These are phyloP conservation scores for Eupithecia exiguata DNA, from an alignment of 2,888 invertebrate species.

Conservation along the genomic window DNA sequence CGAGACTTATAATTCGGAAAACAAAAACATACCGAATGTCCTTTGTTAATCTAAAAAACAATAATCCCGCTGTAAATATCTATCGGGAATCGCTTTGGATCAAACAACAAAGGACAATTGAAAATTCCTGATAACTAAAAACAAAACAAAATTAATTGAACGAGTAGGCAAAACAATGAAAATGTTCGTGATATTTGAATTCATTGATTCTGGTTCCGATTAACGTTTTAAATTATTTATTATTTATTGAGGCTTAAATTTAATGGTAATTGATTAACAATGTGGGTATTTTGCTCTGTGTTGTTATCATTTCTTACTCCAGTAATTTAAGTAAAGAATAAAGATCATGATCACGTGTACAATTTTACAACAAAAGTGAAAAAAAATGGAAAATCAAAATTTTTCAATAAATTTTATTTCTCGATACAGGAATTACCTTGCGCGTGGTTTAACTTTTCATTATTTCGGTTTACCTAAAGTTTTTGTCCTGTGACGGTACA, in stretches of 20 bases:
- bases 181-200: slow-evolving; percentile 24
- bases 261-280: no score
- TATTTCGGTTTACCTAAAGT: no score
- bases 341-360: no score
- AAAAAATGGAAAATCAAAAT: no score
- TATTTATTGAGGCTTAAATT: not conserved
- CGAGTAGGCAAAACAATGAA: slow-evolving; percentile 11
- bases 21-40: not conserved
- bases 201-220: slow-evolving; percentile 24
- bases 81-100: not conserved
- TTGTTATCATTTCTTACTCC: not conserved
- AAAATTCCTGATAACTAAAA: not conserved
- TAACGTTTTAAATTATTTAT: slow-evolving; percentile 5
- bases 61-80: not conserved
- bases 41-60: not conserved
- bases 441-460: no score
- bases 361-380: no score
- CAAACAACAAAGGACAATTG: not conserved
- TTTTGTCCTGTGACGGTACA: not conserved
- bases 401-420: no score
- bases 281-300: not conserved
- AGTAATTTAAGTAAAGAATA: no score
- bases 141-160: slow-evolving; percentile 14
- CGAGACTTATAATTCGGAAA: not conserved
- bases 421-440: no score